Evolutionary conservation across 2,797 vertebrate species (phyloP).

Genomic region (Sebastes cheni): DNA sequence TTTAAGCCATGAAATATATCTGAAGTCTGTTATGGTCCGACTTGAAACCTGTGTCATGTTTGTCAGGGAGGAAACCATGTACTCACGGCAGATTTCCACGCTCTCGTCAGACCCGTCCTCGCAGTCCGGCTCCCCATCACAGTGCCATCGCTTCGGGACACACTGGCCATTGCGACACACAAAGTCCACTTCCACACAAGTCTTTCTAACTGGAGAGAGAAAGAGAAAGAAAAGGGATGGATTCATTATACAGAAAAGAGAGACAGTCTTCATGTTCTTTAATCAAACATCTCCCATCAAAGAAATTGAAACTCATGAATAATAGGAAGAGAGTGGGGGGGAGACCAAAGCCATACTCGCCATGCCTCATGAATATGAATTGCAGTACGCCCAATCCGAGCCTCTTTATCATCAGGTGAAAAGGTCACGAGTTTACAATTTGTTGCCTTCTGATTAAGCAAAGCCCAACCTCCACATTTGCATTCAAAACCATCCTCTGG

Average conservation of each 20-base stretch:
- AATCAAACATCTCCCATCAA: constrained; percentile 1
- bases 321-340: neutral
- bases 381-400: neutral
- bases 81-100: constrained; percentile 94
- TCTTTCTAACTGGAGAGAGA: constrained; percentile 87
- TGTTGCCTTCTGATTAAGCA: neutral
- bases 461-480: neutral
- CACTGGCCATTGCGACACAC: constrained; percentile 95
- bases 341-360: neutral
- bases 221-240: neutral
- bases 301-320: neutral
- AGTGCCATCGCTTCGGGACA: constrained; percentile 94
- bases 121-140: constrained; percentile 96
- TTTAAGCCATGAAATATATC: neutral
- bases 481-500: neutral
- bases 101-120: constrained; percentile 95
- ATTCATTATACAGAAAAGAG: neutral
- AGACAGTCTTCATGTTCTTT: neutral
- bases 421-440: neutral
- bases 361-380: constrained; percentile 14
- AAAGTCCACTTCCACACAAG: constrained; percentile 89
- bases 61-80: neutral
- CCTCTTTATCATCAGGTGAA: neutral
- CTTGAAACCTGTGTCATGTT: neutral
- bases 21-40: neutral